These are phyloP conservation scores for Chirona hameri DNA, from an alignment of 2,888 invertebrate species.

Conservation along the genomic window DNA sequence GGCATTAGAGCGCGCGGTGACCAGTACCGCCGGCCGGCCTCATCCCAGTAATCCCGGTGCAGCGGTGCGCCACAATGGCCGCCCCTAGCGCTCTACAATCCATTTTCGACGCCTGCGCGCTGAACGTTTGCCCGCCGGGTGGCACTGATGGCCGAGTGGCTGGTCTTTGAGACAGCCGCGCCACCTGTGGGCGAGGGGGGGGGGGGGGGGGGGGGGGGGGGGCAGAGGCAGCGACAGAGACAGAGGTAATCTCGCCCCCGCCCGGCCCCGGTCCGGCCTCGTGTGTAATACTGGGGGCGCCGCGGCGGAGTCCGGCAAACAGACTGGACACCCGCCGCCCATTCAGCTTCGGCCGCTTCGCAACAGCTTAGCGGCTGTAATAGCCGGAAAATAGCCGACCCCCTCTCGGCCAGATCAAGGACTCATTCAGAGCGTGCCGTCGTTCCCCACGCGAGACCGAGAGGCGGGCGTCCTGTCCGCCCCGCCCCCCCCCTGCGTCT, in stretches of 20 bases:
- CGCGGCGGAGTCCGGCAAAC: not conserved
- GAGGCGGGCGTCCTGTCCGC: not conserved
- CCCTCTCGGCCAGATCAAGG: not conserved
- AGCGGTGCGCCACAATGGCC: not conserved
- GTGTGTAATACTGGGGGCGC: no score
- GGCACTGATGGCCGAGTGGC: slow-evolving; percentile 8
- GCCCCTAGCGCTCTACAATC: not conserved
- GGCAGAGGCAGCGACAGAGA: not conserved
- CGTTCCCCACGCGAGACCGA: not conserved
- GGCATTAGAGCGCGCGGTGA: not conserved
- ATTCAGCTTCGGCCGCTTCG: not conserved
- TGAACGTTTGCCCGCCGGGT: not conserved
- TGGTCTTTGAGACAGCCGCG: not conserved
- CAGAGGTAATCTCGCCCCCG: not conserved
- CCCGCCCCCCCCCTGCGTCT: not conserved
- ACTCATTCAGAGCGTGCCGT: not conserved
- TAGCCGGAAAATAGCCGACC: slow-evolving; percentile 6
- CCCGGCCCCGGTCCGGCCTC: no score
- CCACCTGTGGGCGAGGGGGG: not conserved
- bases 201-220: not conserved
- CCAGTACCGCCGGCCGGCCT: not conserved
- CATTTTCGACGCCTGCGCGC: not conserved
- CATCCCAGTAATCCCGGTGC: not conserved
- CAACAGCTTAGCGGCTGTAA: not conserved
- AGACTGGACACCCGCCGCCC: not conserved